A percentile compares a stretch with the other conserved stretches of the same genome.
Conservation (phyloP, 1,140 invertebrate species). For the Charaxes varanes region DNA sequence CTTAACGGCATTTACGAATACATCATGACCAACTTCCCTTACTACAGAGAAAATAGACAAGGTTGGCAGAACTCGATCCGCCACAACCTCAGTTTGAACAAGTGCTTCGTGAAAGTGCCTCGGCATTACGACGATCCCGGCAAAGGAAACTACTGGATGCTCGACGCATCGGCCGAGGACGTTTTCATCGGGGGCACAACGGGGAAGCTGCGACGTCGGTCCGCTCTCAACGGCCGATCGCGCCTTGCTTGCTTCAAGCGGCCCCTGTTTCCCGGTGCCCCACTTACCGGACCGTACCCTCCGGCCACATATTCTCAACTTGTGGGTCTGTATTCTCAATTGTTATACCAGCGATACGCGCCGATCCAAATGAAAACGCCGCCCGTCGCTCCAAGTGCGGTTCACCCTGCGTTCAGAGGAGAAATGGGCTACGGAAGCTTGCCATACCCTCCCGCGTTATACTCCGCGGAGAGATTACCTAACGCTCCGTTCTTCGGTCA, state of each 20-base stretch:
- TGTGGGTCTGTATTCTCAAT: conserved; percentile 61
- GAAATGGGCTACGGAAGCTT: conserved; percentile 40
- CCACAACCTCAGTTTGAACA: conserved; percentile 98
- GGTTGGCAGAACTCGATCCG: conserved; percentile 99
- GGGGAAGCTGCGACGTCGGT: conserved; percentile 92
- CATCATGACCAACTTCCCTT: conserved; percentile 99
- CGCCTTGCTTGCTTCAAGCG: conserved; percentile 92
- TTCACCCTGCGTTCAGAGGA: conserved; percentile 54
- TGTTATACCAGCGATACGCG: conserved; percentile 71
- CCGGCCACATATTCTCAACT: conserved; percentile 61
- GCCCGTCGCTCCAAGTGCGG: conserved; percentile 43
- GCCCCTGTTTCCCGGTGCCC: conserved; percentile 71
- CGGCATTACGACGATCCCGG: conserved; percentile 95
- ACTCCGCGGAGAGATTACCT: conserved; percentile 42
- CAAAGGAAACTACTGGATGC: conserved; percentile 98
- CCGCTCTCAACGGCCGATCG: conserved; percentile 88
- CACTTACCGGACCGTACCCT: conserved; percentile 69
- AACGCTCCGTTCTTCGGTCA: conserved; percentile 36
- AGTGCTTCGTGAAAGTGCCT: conserved; percentile 98
- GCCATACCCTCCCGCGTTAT: conserved; percentile 46
- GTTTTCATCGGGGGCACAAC: conserved; percentile 98
- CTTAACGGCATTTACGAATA: conserved; percentile 99
- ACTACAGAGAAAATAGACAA: conserved; percentile 97
- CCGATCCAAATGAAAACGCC: conserved; percentile 57
- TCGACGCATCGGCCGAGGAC: conserved; percentile 95